Conservation (phyloP, 2,888 invertebrate species). For the Drosophila infuscata region DNA sequence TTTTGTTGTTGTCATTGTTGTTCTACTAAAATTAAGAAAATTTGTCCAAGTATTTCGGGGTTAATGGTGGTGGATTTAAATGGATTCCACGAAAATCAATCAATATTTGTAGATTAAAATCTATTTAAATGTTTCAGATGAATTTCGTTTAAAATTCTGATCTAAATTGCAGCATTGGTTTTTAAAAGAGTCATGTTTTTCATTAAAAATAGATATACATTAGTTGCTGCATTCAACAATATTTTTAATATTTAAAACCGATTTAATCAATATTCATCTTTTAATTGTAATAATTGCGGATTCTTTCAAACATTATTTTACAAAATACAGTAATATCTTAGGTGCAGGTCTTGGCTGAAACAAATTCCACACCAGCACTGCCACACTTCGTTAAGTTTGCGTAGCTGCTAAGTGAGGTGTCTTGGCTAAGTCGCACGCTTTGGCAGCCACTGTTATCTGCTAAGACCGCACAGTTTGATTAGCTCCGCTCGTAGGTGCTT, state of each 20-base stretch:
- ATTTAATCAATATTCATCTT: background rate
- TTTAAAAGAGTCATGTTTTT: background rate
- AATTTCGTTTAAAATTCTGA: background rate
- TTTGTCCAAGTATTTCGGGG: background rate
- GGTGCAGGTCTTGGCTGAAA: conserved; percentile 20
- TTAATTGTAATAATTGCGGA: background rate
- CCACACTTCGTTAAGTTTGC: background rate
- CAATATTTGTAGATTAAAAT: background rate
- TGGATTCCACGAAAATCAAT: background rate
- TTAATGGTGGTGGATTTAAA: background rate
- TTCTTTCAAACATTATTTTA: background rate
- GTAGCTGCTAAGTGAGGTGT: background rate
- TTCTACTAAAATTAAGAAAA: conserved; percentile 4
- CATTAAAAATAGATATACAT: background rate
- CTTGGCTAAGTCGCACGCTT: background rate
- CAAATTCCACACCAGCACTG: background rate
- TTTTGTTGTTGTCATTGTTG: conserved; percentile 3
- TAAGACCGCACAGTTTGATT: background rate
- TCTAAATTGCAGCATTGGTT: background rate
- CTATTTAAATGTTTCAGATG: background rate
- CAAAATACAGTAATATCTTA: background rate
- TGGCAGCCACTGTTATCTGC: background rate
- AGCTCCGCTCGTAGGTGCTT: too few relatives aligned
- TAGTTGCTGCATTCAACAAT: background rate
- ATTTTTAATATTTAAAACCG: accelerated